These are phyloP conservation scores for Pyrrhosoma nymphula DNA, from an alignment of 2,888 invertebrate species.

Conservation along the genomic window DNA sequence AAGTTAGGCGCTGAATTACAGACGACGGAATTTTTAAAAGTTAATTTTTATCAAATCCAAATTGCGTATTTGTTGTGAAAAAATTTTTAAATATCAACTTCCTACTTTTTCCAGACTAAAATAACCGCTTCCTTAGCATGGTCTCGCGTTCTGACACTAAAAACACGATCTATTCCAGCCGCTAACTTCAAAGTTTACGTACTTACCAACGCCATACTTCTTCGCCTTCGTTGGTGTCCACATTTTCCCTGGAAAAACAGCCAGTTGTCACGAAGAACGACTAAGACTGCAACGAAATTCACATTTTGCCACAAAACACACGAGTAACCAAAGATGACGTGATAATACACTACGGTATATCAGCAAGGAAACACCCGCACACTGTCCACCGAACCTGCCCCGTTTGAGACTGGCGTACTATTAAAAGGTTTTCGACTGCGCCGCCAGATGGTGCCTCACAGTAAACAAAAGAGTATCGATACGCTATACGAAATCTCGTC, in stretches of 20 bases:
- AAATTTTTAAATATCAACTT: no score
- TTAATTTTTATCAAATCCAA: no score
- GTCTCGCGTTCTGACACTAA: background rate
- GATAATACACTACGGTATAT: background rate
- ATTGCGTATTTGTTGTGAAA: no score
- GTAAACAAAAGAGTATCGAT: slow-evolving; percentile 34
- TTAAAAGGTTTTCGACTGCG: slow-evolving; percentile 60
- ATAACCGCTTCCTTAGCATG: no score
- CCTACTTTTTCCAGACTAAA: no score
- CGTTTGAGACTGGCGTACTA: slow-evolving; percentile 44
- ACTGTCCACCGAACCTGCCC: background rate
- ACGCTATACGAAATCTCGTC: slow-evolving; percentile 18
- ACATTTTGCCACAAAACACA: slow-evolving; percentile 53
- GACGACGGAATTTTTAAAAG: no score
- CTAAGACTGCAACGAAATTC: background rate
- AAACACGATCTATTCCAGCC: background rate
- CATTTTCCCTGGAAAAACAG: slow-evolving; percentile 78
- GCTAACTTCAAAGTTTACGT: slow-evolving; percentile 51
- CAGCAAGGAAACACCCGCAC: slow-evolving; percentile 25
- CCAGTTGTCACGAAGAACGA: slow-evolving; percentile 7
- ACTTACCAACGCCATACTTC: slow-evolving; percentile 88
- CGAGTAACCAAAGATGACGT: slow-evolving; percentile 36
- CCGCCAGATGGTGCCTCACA: slow-evolving; percentile 61
- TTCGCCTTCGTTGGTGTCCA: slow-evolving; percentile 87
- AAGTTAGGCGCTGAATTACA: no score